phyloP scores from a whole-genome alignment of 2,113 vertebrate species.

The Cricetomys ansorgei region DNA sequence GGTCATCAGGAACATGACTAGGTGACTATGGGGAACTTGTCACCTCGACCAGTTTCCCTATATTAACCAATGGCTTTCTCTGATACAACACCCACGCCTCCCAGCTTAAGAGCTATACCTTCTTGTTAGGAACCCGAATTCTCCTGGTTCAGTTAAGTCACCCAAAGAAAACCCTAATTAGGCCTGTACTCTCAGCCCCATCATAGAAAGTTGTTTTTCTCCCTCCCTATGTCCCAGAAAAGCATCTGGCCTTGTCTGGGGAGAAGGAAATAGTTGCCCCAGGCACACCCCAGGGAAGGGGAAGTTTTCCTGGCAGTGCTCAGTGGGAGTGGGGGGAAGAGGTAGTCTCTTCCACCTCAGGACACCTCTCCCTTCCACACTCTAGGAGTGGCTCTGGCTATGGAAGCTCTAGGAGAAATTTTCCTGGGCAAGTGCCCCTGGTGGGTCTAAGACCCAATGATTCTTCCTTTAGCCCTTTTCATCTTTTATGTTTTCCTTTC shows the following conservation, averaged over 20 bases:
- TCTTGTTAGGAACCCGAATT: too few relatives aligned
- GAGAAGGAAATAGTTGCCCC: not conserved
- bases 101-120: not conserved
- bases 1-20: not conserved
- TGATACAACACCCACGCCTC: not conserved
- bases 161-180: too few relatives aligned
- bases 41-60: not conserved
- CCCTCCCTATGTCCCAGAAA: not conserved
- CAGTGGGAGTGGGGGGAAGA: too few relatives aligned
- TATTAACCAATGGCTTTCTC: not conserved
- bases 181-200: not conserved
- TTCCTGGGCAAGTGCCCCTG: not conserved
- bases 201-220: not conserved
- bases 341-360: too few relatives aligned
- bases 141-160: too few relatives aligned
- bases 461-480: not conserved
- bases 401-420: not conserved
- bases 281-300: not conserved
- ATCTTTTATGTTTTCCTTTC: not conserved
- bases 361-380: not conserved
- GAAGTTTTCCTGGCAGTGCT: not conserved
- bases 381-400: not conserved
- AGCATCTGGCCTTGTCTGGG: not conserved
- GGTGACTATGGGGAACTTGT: not conserved
- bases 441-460: rapidly evolving